Conservation (phyloP, 2,888 invertebrate species). For the Oegoconia quadripuncta region DNA sequence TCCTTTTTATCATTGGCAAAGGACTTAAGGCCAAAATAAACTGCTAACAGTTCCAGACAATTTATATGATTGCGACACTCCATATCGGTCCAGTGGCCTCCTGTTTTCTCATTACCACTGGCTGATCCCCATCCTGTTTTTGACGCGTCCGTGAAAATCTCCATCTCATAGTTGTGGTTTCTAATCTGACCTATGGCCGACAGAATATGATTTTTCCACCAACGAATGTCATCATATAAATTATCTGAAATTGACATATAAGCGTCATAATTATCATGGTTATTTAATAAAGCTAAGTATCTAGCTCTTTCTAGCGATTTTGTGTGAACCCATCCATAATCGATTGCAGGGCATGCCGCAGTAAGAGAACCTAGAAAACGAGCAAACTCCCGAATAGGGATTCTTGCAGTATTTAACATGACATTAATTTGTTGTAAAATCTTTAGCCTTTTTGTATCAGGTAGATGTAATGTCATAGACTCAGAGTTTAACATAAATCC, state of each 20-base stretch:
- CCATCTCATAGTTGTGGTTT: not conserved
- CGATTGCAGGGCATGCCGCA: constrained; percentile 2
- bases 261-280: not conserved
- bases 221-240: not conserved
- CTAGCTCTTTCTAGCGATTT: constrained; percentile 4
- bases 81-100: constrained; percentile 3
- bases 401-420: not conserved
- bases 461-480: no score
- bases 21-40: not conserved
- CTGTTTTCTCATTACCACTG: constrained; percentile 7
- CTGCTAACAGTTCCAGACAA: constrained; percentile 5
- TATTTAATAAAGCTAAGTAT: not conserved
- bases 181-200: not conserved
- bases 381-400: constrained; percentile 4
- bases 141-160: constrained; percentile 5
- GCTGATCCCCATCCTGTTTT: constrained; percentile 9
- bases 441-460: no score
- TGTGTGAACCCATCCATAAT: constrained; percentile 8
- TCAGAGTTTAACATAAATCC: no score
- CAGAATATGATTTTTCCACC: not conserved
- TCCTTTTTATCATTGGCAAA: not conserved
- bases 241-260: not conserved
- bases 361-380: constrained; percentile 2
- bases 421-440: constrained; percentile 8
- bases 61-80: constrained; percentile 4